phyloP scores from a whole-genome alignment of 2,888 invertebrate species.

The Mystacides longicornis region DNA sequence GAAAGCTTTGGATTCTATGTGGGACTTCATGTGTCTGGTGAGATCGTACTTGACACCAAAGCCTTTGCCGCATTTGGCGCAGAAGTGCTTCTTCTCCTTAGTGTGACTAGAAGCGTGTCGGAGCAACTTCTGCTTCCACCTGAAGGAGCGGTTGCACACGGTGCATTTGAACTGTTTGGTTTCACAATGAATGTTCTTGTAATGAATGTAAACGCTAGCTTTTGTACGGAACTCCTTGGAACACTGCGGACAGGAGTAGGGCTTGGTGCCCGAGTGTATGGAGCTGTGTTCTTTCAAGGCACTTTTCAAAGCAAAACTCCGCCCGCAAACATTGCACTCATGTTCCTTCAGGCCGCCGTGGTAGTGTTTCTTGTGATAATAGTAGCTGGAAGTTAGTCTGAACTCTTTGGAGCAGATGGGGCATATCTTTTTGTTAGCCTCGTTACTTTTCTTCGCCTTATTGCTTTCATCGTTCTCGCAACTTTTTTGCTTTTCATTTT shows the following conservation, averaged over 20 bases:
- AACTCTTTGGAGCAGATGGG: slow-evolving; percentile 43
- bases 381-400: slow-evolving; percentile 42
- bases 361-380: slow-evolving; percentile 47
- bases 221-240: slow-evolving; percentile 43
- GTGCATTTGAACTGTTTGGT: slow-evolving; percentile 33
- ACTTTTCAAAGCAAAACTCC: slow-evolving; percentile 40
- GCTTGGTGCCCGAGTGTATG: slow-evolving; percentile 40
- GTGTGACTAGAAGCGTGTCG: slow-evolving; percentile 42
- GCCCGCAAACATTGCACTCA: slow-evolving; percentile 44
- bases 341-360: slow-evolving; percentile 42
- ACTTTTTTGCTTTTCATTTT: neutral
- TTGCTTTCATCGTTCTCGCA: neutral
- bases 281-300: slow-evolving; percentile 41
- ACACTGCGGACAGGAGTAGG: slow-evolving; percentile 41
- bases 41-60: slow-evolving; percentile 45
- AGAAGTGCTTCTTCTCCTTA: slow-evolving; percentile 36
- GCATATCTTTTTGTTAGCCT: slow-evolving; percentile 35
- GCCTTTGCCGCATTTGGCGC: slow-evolving; percentile 41
- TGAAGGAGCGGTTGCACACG: slow-evolving; percentile 39
- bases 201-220: slow-evolving; percentile 46
- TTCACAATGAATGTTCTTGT: slow-evolving; percentile 38
- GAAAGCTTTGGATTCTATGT: slow-evolving; percentile 38
- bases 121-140: slow-evolving; percentile 41
- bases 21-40: slow-evolving; percentile 44
- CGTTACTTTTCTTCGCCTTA: slow-evolving; percentile 2